phyloP scores from a whole-genome alignment of 2,888 invertebrate genomes.

The Ochropleura plecta region DNA sequence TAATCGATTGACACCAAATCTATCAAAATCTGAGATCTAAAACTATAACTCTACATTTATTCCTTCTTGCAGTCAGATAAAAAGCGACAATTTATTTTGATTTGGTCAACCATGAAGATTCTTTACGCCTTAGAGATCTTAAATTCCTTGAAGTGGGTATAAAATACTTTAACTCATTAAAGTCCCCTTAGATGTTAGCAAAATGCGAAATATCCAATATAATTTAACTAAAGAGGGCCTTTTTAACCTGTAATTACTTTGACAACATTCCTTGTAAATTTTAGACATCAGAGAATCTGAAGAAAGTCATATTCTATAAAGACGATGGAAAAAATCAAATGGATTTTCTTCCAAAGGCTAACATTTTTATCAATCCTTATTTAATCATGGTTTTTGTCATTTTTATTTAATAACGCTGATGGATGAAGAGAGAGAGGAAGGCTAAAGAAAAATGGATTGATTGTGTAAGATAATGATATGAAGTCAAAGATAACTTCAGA shows the following conservation, averaged over 20 bases:
- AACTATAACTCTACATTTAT: no score
- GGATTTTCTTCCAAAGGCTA: not conserved
- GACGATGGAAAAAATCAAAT: not conserved
- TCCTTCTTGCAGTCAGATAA: no score
- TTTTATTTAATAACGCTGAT: no score
- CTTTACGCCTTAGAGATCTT: not conserved
- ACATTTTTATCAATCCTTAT: no score
- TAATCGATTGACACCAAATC: no score
- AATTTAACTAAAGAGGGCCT: not conserved
- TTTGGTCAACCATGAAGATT: not conserved
- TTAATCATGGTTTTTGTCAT: no score
- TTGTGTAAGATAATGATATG: no score
- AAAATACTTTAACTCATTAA: slow-evolving; percentile 12
- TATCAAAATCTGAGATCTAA: no score
- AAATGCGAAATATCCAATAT: not conserved
- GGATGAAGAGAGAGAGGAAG: no score
- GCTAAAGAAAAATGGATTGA: no score
- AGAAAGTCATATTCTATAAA: not conserved
- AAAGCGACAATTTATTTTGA: not conserved
- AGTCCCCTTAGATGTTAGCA: not conserved
- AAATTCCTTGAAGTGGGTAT: not conserved
- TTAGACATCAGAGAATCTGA: not conserved
- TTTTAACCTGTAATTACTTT: slow-evolving; percentile 4
- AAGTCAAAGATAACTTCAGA: no score
- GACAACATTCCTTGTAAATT: not conserved